Evolutionary conservation across 2,797 vertebrate species (phyloP).

Genomic region (Sandelia bainsii): DNA sequence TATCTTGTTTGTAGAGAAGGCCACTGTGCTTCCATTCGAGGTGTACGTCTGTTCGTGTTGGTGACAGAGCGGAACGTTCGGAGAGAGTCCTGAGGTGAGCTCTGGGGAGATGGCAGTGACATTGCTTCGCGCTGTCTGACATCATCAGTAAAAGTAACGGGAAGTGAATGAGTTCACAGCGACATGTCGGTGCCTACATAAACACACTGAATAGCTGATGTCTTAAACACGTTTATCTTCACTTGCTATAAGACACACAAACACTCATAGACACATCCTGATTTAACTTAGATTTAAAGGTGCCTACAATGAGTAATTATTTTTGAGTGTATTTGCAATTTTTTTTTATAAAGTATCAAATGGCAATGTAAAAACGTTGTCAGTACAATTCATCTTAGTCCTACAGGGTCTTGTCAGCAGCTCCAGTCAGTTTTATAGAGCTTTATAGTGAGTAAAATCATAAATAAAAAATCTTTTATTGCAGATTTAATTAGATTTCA

Average conservation of each 20-base stretch:
- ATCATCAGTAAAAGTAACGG: constrained; percentile 35
- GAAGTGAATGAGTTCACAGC: constrained; percentile 37
- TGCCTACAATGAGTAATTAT: no score
- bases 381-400: background rate
- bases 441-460: background rate
- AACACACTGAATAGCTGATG: background rate
- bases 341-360: background rate
- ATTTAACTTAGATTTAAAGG: background rate
- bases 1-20: constrained; percentile 37
- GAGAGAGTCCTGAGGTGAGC: constrained; percentile 58
- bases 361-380: background rate
- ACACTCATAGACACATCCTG: background rate
- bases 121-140: constrained; percentile 45
- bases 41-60: constrained; percentile 62
- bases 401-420: background rate
- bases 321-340: background rate
- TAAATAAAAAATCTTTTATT: background rate
- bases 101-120: constrained; percentile 51
- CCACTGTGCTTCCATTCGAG: constrained; percentile 38
- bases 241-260: constrained; percentile 4
- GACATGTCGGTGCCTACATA: background rate
- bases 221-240: background rate
- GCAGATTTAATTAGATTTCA: background rate
- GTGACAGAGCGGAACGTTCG: constrained; percentile 15
- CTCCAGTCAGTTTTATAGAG: background rate